phyloP scores from a whole-genome alignment of 2,113 vertebrate species.

The Cyprinodon tularosa region DNA sequence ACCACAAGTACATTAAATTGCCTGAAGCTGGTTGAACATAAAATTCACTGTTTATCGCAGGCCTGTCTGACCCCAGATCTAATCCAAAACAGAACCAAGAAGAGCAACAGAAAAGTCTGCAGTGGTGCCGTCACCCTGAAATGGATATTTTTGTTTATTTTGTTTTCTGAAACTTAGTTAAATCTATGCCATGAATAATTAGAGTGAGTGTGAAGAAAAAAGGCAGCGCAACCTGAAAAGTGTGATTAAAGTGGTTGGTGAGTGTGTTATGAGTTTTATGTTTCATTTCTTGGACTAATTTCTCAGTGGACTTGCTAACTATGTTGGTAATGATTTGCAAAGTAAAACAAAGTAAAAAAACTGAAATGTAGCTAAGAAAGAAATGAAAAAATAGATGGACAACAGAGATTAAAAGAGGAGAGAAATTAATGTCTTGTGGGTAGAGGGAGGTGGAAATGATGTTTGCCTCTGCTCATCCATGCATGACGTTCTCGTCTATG shows the following conservation, averaged over 20 bases:
- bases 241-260: background rate
- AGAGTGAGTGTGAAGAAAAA: background rate
- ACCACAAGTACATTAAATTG: background rate
- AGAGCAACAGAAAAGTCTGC: no score
- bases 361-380: background rate
- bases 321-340: constrained; percentile 11
- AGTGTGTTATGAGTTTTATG: background rate
- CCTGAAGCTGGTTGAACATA: background rate
- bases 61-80: background rate
- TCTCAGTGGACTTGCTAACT: constrained; percentile 15
- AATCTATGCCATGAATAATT: no score
- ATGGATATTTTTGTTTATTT: no score
- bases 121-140: no score
- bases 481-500: constrained; percentile 36
- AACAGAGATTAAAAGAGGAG: constrained; percentile 8
- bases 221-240: background rate
- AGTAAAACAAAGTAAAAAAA: constrained; percentile 1
- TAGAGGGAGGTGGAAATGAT: constrained; percentile 16
- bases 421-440: constrained; percentile 15
- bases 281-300: background rate
- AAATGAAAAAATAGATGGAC: constrained; percentile 10
- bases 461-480: constrained; percentile 54
- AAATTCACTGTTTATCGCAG: background rate
- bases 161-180: no score
- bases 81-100: background rate